Evolutionary conservation across 64 coral and sea anemone species (phyloP), one percentile per base, ranked within the genome.

Genomic region (Montipora sp.): DNA sequence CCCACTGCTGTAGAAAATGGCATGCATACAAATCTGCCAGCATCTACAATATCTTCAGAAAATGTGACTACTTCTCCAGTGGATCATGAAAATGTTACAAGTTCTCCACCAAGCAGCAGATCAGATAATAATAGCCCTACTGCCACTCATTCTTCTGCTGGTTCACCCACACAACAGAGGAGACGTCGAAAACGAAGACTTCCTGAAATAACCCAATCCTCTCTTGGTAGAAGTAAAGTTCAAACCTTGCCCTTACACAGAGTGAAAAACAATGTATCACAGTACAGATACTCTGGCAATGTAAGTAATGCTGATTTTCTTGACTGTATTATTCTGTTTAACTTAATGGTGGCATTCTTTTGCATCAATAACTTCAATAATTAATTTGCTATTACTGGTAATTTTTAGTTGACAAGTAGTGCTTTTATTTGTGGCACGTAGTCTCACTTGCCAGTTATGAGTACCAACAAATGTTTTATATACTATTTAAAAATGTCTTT

Each of bases 231-330:
- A n/a, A n/a, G n/a, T n/a, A n/a, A n/a, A n/a, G 43, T 48, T 7
- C 50, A 89, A 46, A 83, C 78, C 16, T 89, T 89, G 69, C 92
- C 86, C 47, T 69, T 94, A 78, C 43, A 74, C 63, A 21, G 3
- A 15, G 68, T 51, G 21, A 63, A 6, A 5, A 59, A 7, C 18
- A 90, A 90, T 78, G 51, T 57, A 4, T 80, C 75, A 59, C 55
- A 79, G 49, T 59, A 69, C 60, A 67, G 19, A 19, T 77, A 78
- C 48, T 89, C 71, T 70, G 87, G 69, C 67, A 94, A 83, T 43
- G 92, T 88, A 67, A 94, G 92, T 89, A 24, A 45, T 66, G 15
- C 10, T 20, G 6, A 21, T 22, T 15, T 8, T 21, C 20, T 66
- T 36, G 36, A 66, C 19, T 71, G 68, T 71, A 27, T 2, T 36